Evolutionary conservation across 2,888 invertebrate genomes (phyloP), one percentile per base, ranked within the genome.

Genomic region (Pantelozetes paolii): DNA sequence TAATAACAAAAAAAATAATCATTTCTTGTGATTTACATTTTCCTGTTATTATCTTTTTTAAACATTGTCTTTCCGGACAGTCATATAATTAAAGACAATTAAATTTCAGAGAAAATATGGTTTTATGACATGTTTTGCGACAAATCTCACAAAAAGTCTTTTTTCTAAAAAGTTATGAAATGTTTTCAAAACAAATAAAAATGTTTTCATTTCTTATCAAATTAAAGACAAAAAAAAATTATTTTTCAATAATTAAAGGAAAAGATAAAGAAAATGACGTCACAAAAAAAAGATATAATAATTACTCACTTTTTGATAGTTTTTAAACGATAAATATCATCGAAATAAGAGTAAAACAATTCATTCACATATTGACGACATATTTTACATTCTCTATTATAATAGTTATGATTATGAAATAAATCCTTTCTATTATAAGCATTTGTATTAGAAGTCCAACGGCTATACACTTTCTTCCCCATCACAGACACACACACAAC

Each of bases 361-460:
- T 62, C 62, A 18, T 36, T 62, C 1, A 62, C 62, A 36, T 62
- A 62, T 18, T 62, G 62, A n/a, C 62, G 62, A 62, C 62, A 62
- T 32, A 62, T 32, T 32, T 62, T 62, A 18, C 62, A 62, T 32
- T 62, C 62, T 62, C 62, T 62, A 11, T 62, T 62, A 32, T 62
- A 62, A 32, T 62, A 62, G 32, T 62, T 30, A 36, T 62, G 62
- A 32, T 62, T 62, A 32, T 62, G 62, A 9, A 62, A 32, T n/a
- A 62, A 62, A 26, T 62, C 62, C 8, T 15, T 62, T 9, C 36
- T 5, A 20, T 23, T 26, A 54, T 23, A n/a, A 26, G 23, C 54
- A 26, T 54, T n/a, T n/a, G n/a, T n/a, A n/a, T n/a, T n/a, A n/a
- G n/a, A n/a, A n/a, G n/a, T 54, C 54, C 54, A 54, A 62, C 62